Evolutionary conservation across 2,113 vertebrate species (phyloP).

Genomic region (Hypanus sabinus): DNA sequence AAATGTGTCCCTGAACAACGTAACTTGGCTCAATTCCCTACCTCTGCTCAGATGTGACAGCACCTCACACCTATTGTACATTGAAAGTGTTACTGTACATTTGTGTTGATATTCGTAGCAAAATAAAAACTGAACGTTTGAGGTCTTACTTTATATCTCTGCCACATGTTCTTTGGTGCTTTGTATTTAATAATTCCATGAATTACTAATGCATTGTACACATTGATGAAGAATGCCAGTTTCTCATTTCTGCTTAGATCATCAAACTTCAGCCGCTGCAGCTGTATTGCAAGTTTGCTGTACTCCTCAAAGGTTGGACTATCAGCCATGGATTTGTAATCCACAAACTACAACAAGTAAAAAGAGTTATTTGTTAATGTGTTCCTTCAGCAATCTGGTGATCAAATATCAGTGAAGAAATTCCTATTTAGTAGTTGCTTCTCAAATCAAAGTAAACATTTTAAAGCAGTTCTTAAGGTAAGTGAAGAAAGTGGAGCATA

Average conservation of each 20-base stretch:
- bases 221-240: conserved; percentile 71
- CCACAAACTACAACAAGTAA: conserved; percentile 51
- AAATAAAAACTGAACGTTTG: neutral
- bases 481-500: neutral
- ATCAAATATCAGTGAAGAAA: neutral
- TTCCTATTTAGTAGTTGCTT: neutral
- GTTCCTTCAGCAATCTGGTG: neutral
- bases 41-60: neutral
- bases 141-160: conserved; percentile 61
- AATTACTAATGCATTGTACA: conserved; percentile 67
- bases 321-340: conserved; percentile 59
- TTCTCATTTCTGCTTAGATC: conserved; percentile 61
- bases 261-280: conserved; percentile 60
- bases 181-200: conserved; percentile 60
- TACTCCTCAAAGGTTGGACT: conserved; percentile 56
- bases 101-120: neutral
- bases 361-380: neutral
- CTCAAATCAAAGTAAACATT: neutral
- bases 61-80: neutral
- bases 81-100: neutral
- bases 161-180: conserved; percentile 62
- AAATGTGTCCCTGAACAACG: neutral
- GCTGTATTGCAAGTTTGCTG: conserved; percentile 59
- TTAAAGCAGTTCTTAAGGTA: neutral
- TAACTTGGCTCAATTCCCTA: neutral